phyloP scores from a whole-genome alignment of 2,797 vertebrate species.

The Myotis planiceps region DNA sequence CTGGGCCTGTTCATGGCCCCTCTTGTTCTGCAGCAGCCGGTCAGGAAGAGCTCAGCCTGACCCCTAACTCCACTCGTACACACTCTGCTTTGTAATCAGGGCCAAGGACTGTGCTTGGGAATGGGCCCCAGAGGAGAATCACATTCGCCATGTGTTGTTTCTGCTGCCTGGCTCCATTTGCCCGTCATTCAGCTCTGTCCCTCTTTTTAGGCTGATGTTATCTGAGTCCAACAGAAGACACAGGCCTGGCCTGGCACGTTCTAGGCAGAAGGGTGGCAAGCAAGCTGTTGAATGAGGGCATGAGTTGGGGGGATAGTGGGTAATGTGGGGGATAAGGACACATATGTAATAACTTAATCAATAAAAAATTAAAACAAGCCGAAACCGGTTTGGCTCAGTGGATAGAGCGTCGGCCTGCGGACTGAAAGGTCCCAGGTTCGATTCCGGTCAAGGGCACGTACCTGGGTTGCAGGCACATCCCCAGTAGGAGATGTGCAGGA shows the following conservation, averaged over 20 bases:
- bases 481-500: too few species aligned
- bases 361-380: too few species aligned
- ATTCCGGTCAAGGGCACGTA: too few species aligned
- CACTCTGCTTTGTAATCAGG: not conserved
- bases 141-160: not conserved
- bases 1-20: not conserved
- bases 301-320: too few species aligned
- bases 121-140: not conserved
- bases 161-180: not conserved
- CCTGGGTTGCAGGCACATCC: too few species aligned
- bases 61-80: too few species aligned
- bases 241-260: not conserved
- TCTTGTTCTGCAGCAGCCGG: not conserved
- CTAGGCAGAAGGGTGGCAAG: not conserved
- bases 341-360: too few species aligned
- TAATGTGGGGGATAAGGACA: too few species aligned
- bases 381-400: too few species aligned
- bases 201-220: not conserved
- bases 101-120: not conserved
- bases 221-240: not conserved
- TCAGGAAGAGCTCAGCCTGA: not conserved
- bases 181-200: not conserved
- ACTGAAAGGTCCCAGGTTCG: too few species aligned
- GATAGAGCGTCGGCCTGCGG: too few species aligned
- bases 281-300: not conserved